Evolutionary conservation across 2,113 vertebrate genomes (phyloP).

Genomic region (Hemiprocne comata): DNA sequence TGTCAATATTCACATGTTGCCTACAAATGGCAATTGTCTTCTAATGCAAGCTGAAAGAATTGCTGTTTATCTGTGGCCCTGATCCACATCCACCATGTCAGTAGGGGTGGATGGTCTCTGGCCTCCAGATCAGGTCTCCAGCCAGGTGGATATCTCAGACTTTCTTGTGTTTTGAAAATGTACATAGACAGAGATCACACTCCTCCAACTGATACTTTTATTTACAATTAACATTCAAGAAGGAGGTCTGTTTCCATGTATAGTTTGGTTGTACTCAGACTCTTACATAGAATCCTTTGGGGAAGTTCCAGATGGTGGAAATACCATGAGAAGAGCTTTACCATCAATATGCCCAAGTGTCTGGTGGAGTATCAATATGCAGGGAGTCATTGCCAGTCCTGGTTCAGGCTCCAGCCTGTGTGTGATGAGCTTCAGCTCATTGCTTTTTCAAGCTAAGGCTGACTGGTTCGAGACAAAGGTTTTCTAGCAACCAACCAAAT

Average conservation of each 20-base stretch:
- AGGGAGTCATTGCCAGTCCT: not conserved
- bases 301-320: not conserved
- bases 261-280: not conserved
- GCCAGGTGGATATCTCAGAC: not conserved
- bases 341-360: not conserved
- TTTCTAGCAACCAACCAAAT: not conserved
- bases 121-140: conserved; percentile 28
- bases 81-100: conserved; percentile 22
- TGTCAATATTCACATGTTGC: conserved; percentile 22
- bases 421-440: not conserved
- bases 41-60: not conserved
- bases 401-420: not conserved
- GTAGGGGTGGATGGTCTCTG: conserved; percentile 6
- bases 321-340: not conserved
- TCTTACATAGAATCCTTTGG: not conserved
- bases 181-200: not conserved
- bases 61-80: conserved; percentile 22
- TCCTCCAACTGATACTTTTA: not conserved
- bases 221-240: not conserved
- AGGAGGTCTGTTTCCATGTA: not conserved
- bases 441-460: not conserved
- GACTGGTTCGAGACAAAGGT: not conserved
- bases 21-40: conserved; percentile 47
- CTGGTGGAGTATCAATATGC: not conserved
- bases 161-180: conserved; percentile 7